Conservation (phyloP, 2,113 vertebrate species). For the Chloebia gouldiae region DNA sequence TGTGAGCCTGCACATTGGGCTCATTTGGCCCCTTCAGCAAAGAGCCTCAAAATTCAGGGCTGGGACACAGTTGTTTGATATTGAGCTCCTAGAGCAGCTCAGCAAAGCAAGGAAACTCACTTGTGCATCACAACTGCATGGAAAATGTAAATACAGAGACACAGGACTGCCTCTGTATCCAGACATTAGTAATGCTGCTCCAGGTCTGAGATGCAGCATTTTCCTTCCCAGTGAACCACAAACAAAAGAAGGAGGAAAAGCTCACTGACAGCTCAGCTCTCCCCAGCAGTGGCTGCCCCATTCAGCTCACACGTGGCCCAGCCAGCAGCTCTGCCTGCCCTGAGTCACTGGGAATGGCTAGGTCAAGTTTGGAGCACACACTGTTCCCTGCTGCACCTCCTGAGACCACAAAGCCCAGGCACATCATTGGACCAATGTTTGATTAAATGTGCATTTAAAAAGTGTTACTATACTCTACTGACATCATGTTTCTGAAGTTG, state of each 20-base stretch:
- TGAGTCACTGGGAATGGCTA: background rate
- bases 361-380: background rate
- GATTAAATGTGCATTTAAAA: background rate
- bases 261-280: background rate
- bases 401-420: background rate
- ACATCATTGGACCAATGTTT: rapidly evolving
- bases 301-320: background rate
- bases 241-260: background rate
- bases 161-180: background rate
- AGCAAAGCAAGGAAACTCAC: background rate
- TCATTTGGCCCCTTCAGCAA: background rate
- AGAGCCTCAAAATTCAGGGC: background rate
- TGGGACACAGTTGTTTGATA: background rate
- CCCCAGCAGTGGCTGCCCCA: background rate
- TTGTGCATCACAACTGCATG: background rate
- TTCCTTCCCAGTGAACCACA: background rate
- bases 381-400: background rate
- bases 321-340: background rate
- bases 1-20: background rate
- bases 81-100: background rate
- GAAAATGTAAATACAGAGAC: background rate
- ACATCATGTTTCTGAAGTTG: background rate
- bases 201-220: conserved; percentile 3
- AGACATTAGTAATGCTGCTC: background rate
- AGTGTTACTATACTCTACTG: background rate